Evolutionary conservation across 2,888 invertebrate species (phyloP), one percentile per base, ranked within the genome.

Genomic region (Spilosoma lubricipeda): DNA sequence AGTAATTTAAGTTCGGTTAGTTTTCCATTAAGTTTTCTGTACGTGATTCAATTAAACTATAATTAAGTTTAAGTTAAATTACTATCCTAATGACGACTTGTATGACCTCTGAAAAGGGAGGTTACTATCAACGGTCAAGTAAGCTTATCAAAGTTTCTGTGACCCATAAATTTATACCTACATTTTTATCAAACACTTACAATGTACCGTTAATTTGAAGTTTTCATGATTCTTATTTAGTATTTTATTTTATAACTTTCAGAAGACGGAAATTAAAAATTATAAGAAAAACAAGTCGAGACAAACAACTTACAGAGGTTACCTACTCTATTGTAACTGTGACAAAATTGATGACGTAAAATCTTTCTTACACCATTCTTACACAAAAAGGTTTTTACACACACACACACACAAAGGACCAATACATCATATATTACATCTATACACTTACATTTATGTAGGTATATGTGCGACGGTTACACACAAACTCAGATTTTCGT

Each of bases 291-390:
- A 18, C n/a, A 11, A n/a, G 13, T 56, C 56, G 23, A 15, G 27
- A 59, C n/a, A n/a, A n/a, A n/a, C n/a, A 59, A 0, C 59, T 59
- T 5, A 20, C 5, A 20, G 20, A 48, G 48, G 48, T 48, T 20
- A 13, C 23, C 30, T 5, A 63, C 7, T 5, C 75, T 74, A 75
- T 81, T 78, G 76, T 30, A 63, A 74, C 78, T 81, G 82, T 86
- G 82, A 84, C 79, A 70, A 74, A 75, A 65, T 67, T 56, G 71
- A 80, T 89, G 86, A 88, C 88, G 89, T 85, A 81, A 86, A 72
- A 76, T 79, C 86, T 86, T 89, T 87, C 89, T 89, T 80, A 87
- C 79, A 88, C 86, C 89, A 89, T 90, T 89, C 89, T 89, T 88
- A 80, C 77, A 75, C 76, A 80, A 80, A 69, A 74, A 76, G 77